A percentile compares a stretch with the other conserved stretches of the same genome.
Evolutionary conservation across 2,113 vertebrate genomes (phyloP).

Genomic region (Etheostoma spectabile): DNA sequence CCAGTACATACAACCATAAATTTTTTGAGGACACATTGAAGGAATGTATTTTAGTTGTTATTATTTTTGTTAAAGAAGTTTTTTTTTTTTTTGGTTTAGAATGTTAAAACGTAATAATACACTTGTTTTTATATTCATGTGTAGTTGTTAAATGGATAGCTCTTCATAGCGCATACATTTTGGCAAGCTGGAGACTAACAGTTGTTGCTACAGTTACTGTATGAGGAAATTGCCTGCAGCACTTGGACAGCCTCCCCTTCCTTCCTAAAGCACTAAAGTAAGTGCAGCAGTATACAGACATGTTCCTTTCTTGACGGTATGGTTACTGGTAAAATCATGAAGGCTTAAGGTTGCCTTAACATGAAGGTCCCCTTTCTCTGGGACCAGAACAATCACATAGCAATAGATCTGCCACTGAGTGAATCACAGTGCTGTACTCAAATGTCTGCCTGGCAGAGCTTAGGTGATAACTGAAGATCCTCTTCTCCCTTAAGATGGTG

Average conservation of each 20-base stretch:
- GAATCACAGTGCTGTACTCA: slow-evolving; percentile 22
- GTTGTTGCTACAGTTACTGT: not conserved
- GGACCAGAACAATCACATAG: not conserved
- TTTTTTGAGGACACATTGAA: too few relatives aligned
- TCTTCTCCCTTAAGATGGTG: slow-evolving; percentile 24
- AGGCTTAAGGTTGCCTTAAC: slow-evolving; percentile 13
- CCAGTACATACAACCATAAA: too few relatives aligned
- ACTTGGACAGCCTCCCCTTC: not conserved
- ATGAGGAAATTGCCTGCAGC: not conserved
- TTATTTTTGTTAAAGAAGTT: not conserved
- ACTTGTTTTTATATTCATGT: not conserved
- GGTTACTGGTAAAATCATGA: slow-evolving; percentile 22
- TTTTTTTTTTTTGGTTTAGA: too few relatives aligned
- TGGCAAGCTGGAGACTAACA: not conserved
- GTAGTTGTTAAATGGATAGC: not conserved
- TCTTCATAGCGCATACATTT: not conserved
- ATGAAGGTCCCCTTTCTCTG: slow-evolving; percentile 1
- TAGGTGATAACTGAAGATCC: slow-evolving; percentile 31
- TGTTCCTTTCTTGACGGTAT: not conserved
- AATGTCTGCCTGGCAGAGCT: slow-evolving; percentile 26
- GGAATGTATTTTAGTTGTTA: too few relatives aligned
- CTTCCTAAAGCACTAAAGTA: not conserved
- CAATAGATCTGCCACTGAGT: slow-evolving; percentile 30
- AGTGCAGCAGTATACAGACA: not conserved
- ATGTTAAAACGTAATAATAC: not conserved